Conservation (phyloP, 2,797 vertebrate genomes). For the Rhinophrynus dorsalis region DNA sequence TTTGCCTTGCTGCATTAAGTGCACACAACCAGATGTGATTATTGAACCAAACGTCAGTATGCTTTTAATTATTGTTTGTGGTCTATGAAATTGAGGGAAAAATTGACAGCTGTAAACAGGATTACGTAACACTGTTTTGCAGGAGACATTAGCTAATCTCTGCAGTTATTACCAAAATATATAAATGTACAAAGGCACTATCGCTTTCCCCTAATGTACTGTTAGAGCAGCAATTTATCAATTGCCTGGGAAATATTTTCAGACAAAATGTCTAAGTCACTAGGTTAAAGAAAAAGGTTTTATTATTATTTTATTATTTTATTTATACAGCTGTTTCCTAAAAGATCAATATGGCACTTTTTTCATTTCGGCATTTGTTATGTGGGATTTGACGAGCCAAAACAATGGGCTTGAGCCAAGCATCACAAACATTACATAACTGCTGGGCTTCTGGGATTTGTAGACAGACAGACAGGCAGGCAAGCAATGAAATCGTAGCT, state of each 20-base stretch:
- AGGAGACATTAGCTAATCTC: conserved; percentile 45
- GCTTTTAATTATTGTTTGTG: conserved; percentile 19
- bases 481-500: not conserved
- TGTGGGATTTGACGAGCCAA: conserved; percentile 40
- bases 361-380: conserved; percentile 40
- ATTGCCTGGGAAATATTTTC: conserved; percentile 42
- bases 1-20: too few relatives aligned
- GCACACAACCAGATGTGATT: too few relatives aligned
- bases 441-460: conserved; percentile 33
- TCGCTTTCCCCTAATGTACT: conserved; percentile 24
- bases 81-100: not conserved
- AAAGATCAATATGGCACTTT: conserved; percentile 33
- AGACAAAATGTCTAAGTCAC: conserved; percentile 31
- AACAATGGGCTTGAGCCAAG: conserved; percentile 39
- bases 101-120: conserved; percentile 23
- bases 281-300: conserved; percentile 23
- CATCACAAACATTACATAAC: conserved; percentile 42
- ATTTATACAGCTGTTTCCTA: conserved; percentile 50
- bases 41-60: too few relatives aligned
- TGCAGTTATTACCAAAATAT: conserved; percentile 22
- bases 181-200: conserved; percentile 30
- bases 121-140: conserved; percentile 19
- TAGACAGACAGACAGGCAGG: conserved; percentile 5
- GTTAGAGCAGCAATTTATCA: conserved; percentile 10
- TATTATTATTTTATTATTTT: conserved; percentile 20